Evolutionary conservation across 2,888 invertebrate genomes (phyloP).

Genomic region (Zaprionus bogoriensis): DNA sequence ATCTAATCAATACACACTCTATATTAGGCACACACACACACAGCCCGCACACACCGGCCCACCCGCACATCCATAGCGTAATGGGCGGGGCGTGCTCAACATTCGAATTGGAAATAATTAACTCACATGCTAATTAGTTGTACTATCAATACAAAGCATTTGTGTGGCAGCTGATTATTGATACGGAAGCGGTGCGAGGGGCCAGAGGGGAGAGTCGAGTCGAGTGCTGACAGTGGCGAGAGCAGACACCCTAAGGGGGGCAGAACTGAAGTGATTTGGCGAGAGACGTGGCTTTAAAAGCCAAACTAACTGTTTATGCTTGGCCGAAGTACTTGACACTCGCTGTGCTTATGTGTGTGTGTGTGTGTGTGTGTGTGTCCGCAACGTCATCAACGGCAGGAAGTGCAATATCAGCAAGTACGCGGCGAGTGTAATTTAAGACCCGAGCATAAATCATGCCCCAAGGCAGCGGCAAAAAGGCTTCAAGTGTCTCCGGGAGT

Average conservation of each 20-base stretch:
- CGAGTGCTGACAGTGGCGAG: background rate
- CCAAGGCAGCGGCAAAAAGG: conserved; percentile 25
- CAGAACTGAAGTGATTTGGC: conserved; percentile 4
- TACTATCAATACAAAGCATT: conserved; percentile 59
- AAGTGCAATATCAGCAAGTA: conserved; percentile 70
- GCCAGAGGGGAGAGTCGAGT: background rate
- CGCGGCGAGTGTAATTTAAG: conserved; percentile 62
- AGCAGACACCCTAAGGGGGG: no score
- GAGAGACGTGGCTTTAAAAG: conserved; percentile 19
- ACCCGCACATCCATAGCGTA: conserved; percentile 43
- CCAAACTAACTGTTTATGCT: background rate
- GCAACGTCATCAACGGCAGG: conserved; percentile 22
- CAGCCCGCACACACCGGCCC: conserved; percentile 17
- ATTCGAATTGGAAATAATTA: conserved; percentile 69
- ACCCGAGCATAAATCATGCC: conserved; percentile 65
- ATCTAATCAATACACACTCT: conserved; percentile 33
- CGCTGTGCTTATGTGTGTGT: background rate
- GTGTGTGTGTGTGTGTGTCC: background rate
- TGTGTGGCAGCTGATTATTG: conserved; percentile 59
- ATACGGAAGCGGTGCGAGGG: conserved; percentile 31
- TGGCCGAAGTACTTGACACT: background rate
- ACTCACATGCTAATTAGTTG: conserved; percentile 73
- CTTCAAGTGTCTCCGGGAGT: conserved; percentile 51
- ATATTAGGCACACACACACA: conserved; percentile 16
- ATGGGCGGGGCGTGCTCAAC: conserved; percentile 39